Evolutionary conservation across 2,888 invertebrate species (phyloP).

Genomic region (Nomada hirtipes): DNA sequence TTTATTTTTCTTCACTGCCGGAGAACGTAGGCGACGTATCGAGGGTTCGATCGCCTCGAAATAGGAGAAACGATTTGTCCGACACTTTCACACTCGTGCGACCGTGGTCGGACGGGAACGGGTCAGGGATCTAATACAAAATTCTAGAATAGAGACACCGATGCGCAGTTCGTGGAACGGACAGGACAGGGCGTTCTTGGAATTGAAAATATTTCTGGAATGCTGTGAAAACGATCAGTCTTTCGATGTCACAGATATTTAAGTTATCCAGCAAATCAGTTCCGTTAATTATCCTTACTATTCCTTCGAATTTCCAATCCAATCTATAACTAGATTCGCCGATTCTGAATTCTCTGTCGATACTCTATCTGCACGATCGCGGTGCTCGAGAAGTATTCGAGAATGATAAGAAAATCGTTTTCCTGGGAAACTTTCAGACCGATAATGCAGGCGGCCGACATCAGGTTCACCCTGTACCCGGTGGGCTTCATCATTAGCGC

Average conservation of each 20-base stretch:
- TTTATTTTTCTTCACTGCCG: background rate
- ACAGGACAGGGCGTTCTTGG: background rate
- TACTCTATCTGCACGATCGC: too few relatives aligned
- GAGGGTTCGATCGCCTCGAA: conserved; percentile 21
- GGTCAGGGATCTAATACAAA: conserved; percentile 35
- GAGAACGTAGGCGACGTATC: background rate
- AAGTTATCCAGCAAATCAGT: too few relatives aligned
- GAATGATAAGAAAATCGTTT: background rate
- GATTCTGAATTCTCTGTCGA: too few relatives aligned
- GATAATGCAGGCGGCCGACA: conserved; percentile 79
- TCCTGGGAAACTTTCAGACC: conserved; percentile 66
- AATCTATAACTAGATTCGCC: too few relatives aligned
- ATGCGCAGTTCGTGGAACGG: conserved; percentile 19
- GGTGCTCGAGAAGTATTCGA: too few relatives aligned
- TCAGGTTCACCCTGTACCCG: conserved; percentile 90
- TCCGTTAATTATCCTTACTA: too few relatives aligned
- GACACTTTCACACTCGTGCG: conserved; percentile 57
- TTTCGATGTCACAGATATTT: background rate
- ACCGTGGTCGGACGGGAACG: conserved; percentile 9
- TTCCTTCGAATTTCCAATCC: too few relatives aligned
- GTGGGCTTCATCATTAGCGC: conserved; percentile 92
- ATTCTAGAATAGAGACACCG: conserved; percentile 19
- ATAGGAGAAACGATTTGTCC: conserved; percentile 62
- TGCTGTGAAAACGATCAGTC: background rate
- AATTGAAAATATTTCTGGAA: background rate